Base-by-base conservation (phyloP, 2,113 vertebrate genomes). In the Malurus cyaneus region DNA sequence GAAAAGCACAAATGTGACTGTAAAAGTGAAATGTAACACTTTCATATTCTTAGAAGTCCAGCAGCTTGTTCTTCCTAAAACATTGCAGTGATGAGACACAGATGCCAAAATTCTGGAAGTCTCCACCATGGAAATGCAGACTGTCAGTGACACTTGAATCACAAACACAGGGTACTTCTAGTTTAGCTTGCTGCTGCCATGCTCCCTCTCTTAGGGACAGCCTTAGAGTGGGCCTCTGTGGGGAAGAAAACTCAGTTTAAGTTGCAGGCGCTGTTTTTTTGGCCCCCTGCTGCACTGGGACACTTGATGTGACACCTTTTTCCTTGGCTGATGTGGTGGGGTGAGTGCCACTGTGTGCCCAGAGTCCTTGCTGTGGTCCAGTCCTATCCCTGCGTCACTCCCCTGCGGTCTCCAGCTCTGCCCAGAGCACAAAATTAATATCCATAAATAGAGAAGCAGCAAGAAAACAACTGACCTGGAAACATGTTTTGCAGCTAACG, bases 131-230 rank as follows among this genome's bases (percentile, higher is more conserved):
- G 32, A 42, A 42, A 32, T 31, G 44, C 59, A 83, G 64, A 6
- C 64, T 69, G 31, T 26, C 1, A 6, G 29, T 5, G 36, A 59
- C 39, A 26, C 14, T 32, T 16, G 44, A 50, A 42, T 52, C 62
- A 44, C 28, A 59, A 47, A 47, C 32, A 14, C 0, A 0, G 23
- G 7, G 6, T n/a, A 17, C n/a, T 78, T 74, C 0, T 9, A 18
- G 44, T 44, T 34, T 0, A 4, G n/a, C 14, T 53, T 72, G 49
- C 53, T 92, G 54, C 67, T 41, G 50, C 64, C 0, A 1, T 42
- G 23, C 2, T 12, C 10, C 18, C 11, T 47, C 42, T 36, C 50
- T 61, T n/a, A n/a, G 56, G 4, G 6, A 6, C 3, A 5, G 32
- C 46, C 54, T 56, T 50, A 71, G 31, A 14, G 6, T 17, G 11